These are phyloP conservation scores for Dromas ardeola DNA, from an alignment of 2,113 vertebrate species.

Conservation along the genomic window DNA sequence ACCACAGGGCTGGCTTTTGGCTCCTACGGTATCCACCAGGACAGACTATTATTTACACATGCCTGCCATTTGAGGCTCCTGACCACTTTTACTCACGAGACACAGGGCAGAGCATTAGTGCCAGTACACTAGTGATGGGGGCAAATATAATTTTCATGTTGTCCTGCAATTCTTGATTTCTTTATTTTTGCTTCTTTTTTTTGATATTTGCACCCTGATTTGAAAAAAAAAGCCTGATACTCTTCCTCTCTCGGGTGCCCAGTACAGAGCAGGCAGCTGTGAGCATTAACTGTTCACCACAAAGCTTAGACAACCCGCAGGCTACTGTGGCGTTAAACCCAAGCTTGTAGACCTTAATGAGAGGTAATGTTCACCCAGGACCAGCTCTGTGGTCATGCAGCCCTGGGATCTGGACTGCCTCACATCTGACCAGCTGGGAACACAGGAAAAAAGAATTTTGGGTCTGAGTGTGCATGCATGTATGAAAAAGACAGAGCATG, in stretches of 20 bases:
- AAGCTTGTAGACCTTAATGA: constrained; percentile 28
- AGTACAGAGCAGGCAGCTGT: neutral
- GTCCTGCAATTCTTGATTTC: neutral
- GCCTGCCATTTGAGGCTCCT: neutral
- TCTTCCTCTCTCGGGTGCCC: neutral
- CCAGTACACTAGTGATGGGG: neutral
- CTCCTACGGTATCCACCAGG: neutral
- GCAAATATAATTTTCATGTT: neutral
- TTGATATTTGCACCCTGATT: neutral
- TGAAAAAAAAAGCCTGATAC: neutral
- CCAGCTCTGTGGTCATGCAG: neutral
- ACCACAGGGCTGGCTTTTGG: neutral
- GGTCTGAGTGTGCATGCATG: neutral
- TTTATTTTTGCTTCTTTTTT: neutral
- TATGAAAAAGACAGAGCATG: neutral
- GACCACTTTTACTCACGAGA: neutral
- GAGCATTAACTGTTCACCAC: neutral
- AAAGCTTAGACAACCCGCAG: neutral
- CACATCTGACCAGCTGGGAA: neutral
- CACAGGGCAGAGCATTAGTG: neutral
- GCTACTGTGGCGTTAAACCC: neutral
- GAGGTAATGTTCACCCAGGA: neutral
- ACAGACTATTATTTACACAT: neutral
- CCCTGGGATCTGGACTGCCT: neutral
- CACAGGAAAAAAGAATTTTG: neutral